Evolutionary conservation across 1,140 invertebrate genomes (phyloP), one percentile per base, ranked within the genome.

Genomic region (Dreissena polymorpha): DNA sequence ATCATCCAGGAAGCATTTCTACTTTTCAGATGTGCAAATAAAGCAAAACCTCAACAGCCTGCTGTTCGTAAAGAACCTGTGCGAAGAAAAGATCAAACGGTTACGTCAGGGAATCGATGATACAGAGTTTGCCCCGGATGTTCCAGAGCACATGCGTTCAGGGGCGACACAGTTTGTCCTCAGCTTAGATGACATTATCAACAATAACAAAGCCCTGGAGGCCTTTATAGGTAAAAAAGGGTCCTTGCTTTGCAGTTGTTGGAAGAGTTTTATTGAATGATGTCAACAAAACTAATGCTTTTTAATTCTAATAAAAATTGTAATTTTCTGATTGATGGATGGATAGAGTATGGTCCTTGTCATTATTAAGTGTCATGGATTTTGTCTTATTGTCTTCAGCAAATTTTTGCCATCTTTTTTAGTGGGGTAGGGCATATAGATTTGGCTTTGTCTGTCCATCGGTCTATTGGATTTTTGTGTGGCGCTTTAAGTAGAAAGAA

Each of bases 41-140:
- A 97, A 98, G 89, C 97, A 97, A 86, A 97, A 98, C 91, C 91
- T 98, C n/a, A 97, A 96, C 63, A 98, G 97, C 91, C 93, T 98
- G 57, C 93, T 95, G 72, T 98, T 97, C 93, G 94, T 98, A 1
- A 94, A 95, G 74, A 96, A 96, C 89, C 94, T 97, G 65, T 95
- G 97, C 77, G 95, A 97, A 82, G 94, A 94, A 65, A 93, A 95
- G 85, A 94, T 96, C 50, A 93, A 94, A 60, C 94, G 95, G 74
- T 94, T 96, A 88, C 76, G 89, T 60, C 86, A 90, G 57, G 90
- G 91, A 23, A 85, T 87, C 1, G 84, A 87, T 70, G 89, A 91
- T 29, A 92, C 93, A 57, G 94, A 93, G 21, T 86, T 81, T 53
- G 75, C 89, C 60, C 86, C 87, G 73, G 87, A 80, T n/a, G 81